Base-by-base conservation (phyloP, 1,140 invertebrate species). In the Eumaeus atala region DNA sequence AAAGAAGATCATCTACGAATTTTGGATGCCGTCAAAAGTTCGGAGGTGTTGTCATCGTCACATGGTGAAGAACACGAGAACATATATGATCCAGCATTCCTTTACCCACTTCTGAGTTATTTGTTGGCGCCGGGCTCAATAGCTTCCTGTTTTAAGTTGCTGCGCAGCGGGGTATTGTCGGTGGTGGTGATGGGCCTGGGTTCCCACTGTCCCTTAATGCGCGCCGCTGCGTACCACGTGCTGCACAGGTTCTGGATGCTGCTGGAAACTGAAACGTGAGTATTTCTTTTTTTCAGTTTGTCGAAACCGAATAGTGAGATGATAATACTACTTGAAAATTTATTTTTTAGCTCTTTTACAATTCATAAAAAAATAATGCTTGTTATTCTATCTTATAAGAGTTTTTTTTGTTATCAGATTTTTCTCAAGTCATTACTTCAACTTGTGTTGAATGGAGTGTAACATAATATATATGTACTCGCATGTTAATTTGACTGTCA, bases 11-110 rank as follows among this genome's bases (percentile, higher is more conserved):
- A 66, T 34, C 59, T 62, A n/a, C 36, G 44, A 40, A 48, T 66
- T 35, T 54, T 75, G 7, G 36, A 51, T 9, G 42, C 62, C 9
- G 56, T 72, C 17, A 70, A 65, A 44, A 54, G 57, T 34, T 56
- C 53, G 12, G 74, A 79, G 54, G 50, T 77, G 9, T 28, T 62
- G 4, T 47, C 51, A 14, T 8, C 59, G 1, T 74, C 72, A 3
- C 74, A 83, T 53, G 7, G 57, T 6, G 69, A 74, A 14, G 48
- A 62, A 5, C 67, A 77, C 55, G 61, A 70, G 12, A 70, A 70
- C 8, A 77, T 92, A 33, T 95, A 95, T 62, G 93, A 95, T 77
- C 91, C 93, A 1, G 87, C 90, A 47, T 95, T 95, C 73, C 80
- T 94, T 55, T 85, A 95, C 50, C 92, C 93, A 5, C 72, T 95